Evolutionary conservation across 2,113 vertebrate genomes (phyloP).

Genomic region (Anoplopoma fimbria): DNA sequence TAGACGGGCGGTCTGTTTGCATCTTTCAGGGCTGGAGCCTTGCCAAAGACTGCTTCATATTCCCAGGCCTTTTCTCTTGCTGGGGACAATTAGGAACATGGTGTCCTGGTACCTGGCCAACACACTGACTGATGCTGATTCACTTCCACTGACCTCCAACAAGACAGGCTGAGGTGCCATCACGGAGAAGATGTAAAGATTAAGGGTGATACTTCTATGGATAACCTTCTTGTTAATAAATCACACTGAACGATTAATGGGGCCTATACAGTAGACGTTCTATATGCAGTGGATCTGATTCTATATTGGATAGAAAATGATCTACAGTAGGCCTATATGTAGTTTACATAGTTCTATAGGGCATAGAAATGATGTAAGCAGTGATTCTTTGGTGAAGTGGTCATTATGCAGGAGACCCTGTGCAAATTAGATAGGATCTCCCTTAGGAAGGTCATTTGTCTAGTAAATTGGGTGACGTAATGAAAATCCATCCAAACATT

Average conservation of each 20-base stretch:
- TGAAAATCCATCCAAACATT: constrained; percentile 27
- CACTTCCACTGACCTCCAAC: constrained; percentile 51
- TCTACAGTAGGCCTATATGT: neutral
- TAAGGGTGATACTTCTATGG: constrained; percentile 19
- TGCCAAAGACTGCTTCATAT: constrained; percentile 60
- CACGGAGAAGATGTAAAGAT: constrained; percentile 33
- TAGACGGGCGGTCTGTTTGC: constrained; percentile 39
- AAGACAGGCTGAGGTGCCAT: constrained; percentile 40
- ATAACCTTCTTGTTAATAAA: constrained; percentile 58
- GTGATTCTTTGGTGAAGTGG: neutral
- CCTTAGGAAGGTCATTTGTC: constrained; percentile 21
- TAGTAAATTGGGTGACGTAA: neutral
- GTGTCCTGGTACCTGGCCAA: constrained; percentile 66
- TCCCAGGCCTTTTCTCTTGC: constrained; percentile 42
- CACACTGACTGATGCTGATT: constrained; percentile 57
- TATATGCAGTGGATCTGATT: neutral
- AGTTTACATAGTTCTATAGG: neutral
- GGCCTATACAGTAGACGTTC: neutral
- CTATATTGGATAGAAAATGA: neutral
- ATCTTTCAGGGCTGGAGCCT: constrained; percentile 34
- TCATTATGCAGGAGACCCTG: neutral
- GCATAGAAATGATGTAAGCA: neutral
- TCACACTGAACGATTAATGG: constrained; percentile 18
- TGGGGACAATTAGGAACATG: constrained; percentile 71
- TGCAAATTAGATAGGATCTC: neutral